Evolutionary conservation across 2,797 vertebrate genomes (phyloP).

Genomic region (Enteromius fasciolatus): DNA sequence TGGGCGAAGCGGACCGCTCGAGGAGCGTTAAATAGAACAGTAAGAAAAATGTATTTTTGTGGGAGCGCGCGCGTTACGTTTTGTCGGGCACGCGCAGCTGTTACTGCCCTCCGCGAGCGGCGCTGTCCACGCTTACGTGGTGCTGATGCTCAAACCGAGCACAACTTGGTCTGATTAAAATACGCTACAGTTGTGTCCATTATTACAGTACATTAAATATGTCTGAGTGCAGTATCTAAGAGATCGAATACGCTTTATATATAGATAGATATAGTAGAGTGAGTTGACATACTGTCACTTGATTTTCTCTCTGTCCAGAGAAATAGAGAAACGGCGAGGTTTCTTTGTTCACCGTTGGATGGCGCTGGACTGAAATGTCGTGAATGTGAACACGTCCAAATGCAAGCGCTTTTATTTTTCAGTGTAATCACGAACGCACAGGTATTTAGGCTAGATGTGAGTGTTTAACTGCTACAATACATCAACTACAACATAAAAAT

Average conservation of each 20-base stretch:
- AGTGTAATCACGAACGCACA: neutral
- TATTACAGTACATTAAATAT: neutral
- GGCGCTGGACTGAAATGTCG: neutral
- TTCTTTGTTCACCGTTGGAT: neutral
- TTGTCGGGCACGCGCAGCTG: neutral
- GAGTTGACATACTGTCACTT: too few relatives aligned
- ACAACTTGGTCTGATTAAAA: neutral
- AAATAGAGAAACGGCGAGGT: neutral
- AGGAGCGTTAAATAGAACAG: neutral
- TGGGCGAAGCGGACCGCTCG: neutral
- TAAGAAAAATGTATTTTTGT: too few relatives aligned
- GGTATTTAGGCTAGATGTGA: neutral
- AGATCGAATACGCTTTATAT: neutral
- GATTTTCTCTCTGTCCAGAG: too few relatives aligned
- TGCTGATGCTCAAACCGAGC: neutral
- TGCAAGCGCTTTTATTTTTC: neutral
- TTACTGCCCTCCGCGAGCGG: neutral
- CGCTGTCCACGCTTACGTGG: constrained; percentile 9
- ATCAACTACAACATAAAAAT: neutral
- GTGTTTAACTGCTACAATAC: neutral
- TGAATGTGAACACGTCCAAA: neutral
- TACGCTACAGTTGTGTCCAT: neutral
- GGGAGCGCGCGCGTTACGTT: neutral
- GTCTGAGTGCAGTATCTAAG: neutral
- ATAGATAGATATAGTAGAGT: too few relatives aligned